Percentiles rank a stretch among this genome's conserved stretches.
Conservation (phyloP, 2,113 vertebrate genomes). For the Pterophyllum scalare region DNA sequence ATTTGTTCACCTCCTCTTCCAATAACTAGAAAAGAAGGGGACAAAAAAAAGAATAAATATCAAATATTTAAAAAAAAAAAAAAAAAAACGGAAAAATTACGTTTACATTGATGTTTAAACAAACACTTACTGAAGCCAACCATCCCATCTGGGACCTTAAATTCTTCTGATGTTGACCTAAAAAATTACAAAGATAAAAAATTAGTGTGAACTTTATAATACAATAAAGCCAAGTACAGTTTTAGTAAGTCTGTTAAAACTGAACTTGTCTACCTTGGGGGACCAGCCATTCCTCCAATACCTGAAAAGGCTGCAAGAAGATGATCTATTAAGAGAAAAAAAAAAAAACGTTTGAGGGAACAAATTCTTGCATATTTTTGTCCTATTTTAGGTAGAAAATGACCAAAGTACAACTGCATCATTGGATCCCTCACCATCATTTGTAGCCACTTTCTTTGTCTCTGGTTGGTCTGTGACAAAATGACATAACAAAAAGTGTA, state of each 20-base stretch:
- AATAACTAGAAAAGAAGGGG: conserved; percentile 85
- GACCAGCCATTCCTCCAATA: conserved; percentile 91
- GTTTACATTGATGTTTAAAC: not conserved
- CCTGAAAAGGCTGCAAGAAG: conserved; percentile 86
- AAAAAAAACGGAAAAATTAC: not conserved
- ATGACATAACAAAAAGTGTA: conserved; percentile 40
- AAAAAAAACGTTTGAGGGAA: not conserved
- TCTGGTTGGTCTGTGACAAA: conserved; percentile 93
- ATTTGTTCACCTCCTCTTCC: conserved; percentile 99
- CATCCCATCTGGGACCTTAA: conserved; percentile 99
- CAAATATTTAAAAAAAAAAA: not conserved
- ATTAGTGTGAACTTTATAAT: not conserved
- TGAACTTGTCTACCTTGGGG: conserved; percentile 83
- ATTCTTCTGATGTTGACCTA: conserved; percentile 94
- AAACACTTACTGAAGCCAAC: conserved; percentile 97
- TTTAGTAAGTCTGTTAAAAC: not conserved
- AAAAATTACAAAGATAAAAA: not conserved
- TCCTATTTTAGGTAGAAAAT: not conserved
- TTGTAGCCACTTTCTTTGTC: conserved; percentile 98
- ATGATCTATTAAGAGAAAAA: not conserved
- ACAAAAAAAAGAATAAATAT: not conserved
- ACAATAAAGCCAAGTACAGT: rapidly evolving
- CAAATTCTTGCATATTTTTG: not conserved
- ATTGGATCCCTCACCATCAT: conserved; percentile 89
- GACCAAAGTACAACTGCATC: not conserved